Evolutionary conservation across 1,140 invertebrate species (phyloP), one percentile per base, ranked within the genome.

Genomic region (Diplogasteroides magnus): DNA sequence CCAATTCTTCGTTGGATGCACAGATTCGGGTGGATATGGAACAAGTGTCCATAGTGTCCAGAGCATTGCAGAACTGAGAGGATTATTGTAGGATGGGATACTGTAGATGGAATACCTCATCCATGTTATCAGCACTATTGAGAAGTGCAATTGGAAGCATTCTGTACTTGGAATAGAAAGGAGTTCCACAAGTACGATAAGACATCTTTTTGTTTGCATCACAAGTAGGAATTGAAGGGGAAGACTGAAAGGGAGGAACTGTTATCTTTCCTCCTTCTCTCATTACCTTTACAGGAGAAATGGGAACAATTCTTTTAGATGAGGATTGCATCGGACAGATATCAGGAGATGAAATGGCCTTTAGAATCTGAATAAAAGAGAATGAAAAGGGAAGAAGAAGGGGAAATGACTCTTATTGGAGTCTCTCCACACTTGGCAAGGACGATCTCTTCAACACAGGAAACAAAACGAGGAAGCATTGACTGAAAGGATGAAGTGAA

Each of bases 391-490:
- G n/a, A 13, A 37, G 32, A 13, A n/a, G 48, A 19, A 3, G 15
- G 56, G 59, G 23, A 62, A 61, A 3, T 60, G 19, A 68, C 66
- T 31, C 76, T 80, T 31, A 81, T 67, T 14, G 79, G 79, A 2
- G 69, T 31, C 15, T 67, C 58, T 31, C 79, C 79, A 59, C 79
- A 81, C 23, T 77, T 78, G 14, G 59, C 68, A 14, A 69, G 14
- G 3, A 81, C 80, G 31, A 82, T 71, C 0, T 78, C 77, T 56
- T 82, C 74, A 15, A 81, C 74, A 66, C 79, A 81, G 28, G 75
- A 69, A n/a, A 82, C 74, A 65, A 81, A 81, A 69, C 79, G 71
- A 6, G 79, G 79, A 27, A 81, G 72, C 56, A 80, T 73, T n/a
- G 25, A 48, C 32, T 68, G 70, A 11, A 48, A 48, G n/a, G n/a